Conservation (phyloP, 1,140 invertebrate species). For the Temnothorax nylanderi region DNA sequence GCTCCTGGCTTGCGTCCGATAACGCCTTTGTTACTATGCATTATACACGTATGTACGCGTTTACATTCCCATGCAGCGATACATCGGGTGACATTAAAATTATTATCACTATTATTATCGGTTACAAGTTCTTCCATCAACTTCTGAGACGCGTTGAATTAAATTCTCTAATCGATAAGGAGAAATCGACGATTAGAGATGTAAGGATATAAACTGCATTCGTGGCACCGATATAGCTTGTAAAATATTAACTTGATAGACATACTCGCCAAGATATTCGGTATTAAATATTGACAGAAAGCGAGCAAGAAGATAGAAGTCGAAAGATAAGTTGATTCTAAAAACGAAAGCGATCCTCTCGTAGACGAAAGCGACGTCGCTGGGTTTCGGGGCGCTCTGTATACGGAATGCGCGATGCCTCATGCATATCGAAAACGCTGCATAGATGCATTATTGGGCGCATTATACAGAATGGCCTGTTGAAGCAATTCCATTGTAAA, state of each 20-base stretch:
- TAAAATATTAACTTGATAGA: background rate
- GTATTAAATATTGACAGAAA: background rate
- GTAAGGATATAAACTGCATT: background rate
- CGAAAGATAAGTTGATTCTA: background rate
- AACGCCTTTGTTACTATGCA: conserved; percentile 26
- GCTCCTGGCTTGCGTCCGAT: conserved; percentile 11
- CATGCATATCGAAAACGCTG: conserved; percentile 59
- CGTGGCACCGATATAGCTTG: background rate
- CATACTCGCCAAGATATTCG: background rate
- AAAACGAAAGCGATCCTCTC: background rate
- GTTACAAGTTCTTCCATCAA: background rate
- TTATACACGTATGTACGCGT: background rate
- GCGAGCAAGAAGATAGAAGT: background rate
- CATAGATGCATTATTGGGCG: conserved; percentile 68
- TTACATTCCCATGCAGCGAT: background rate
- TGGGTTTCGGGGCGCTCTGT: background rate
- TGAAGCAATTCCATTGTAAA: conserved; percentile 72
- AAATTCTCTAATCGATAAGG: background rate
- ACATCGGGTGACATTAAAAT: background rate
- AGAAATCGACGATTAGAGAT: background rate
- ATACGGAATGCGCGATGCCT: conserved; percentile 35
- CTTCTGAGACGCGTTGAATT: background rate
- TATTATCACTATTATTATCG: conserved; percentile 16
- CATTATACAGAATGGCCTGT: conserved; percentile 65
- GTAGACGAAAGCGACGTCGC: background rate